Percentiles rank a stretch among this genome's conserved stretches.
These are phyloP conservation scores for Phoenoteleia sp. DNA, from an alignment of 2,888 invertebrate species.

Conservation along the genomic window DNA sequence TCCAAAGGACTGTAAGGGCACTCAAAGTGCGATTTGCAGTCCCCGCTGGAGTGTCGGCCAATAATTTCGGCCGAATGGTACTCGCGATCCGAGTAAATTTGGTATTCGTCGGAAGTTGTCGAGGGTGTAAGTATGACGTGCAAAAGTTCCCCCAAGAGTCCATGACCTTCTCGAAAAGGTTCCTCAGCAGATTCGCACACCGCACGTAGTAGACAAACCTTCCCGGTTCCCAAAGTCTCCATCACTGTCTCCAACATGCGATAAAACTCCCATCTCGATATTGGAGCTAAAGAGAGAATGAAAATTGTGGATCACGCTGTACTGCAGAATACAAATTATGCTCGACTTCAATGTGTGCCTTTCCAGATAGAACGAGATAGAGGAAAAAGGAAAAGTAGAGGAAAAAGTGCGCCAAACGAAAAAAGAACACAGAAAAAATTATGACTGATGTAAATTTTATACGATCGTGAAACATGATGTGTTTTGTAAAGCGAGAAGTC, in stretches of 20 bases:
- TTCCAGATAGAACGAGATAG: background rate
- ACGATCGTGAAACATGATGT: background rate
- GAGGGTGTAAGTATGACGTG: constrained; percentile 93
- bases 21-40: constrained; percentile 88
- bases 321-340: constrained; percentile 62
- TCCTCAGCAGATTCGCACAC: constrained; percentile 93
- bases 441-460: constrained; percentile 4
- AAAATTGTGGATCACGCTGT: constrained; percentile 50
- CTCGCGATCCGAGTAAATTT: constrained; percentile 90
- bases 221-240: constrained; percentile 83
- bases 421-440: constrained; percentile 19
- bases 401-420: background rate
- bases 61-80: constrained; percentile 90
- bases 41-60: constrained; percentile 75
- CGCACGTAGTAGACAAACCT: constrained; percentile 91
- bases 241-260: constrained; percentile 89
- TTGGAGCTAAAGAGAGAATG: constrained; percentile 64
- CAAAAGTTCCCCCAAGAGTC: constrained; percentile 92
- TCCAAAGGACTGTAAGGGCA: constrained; percentile 88
- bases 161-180: constrained; percentile 90
- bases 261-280: constrained; percentile 89
- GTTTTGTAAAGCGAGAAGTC: background rate
- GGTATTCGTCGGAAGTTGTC: constrained; percentile 89
- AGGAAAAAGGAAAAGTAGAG: background rate
- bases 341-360: background rate